phyloP scores from a whole-genome alignment of 2,888 invertebrate species.

The Heliothis peltigera region DNA sequence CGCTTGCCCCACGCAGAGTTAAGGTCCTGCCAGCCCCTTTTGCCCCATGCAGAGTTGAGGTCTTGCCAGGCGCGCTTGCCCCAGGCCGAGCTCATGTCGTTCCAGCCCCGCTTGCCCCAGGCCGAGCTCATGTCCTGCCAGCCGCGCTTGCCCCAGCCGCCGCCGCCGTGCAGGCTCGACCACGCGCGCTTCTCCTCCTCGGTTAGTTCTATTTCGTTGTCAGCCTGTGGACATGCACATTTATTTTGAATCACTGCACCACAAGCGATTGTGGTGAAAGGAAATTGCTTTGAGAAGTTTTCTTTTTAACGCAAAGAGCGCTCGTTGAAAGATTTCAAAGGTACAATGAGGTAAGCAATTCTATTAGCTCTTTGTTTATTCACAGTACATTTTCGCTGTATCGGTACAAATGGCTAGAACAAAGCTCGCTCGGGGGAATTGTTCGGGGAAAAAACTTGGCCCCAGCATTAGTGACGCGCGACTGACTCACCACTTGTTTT shows the following conservation, averaged over 20 bases:
- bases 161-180: constrained; percentile 89
- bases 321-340: constrained; percentile 40
- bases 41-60: constrained; percentile 87
- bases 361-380: constrained; percentile 58
- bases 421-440: constrained; percentile 48
- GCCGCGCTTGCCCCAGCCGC: constrained; percentile 90
- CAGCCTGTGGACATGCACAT: constrained; percentile 71
- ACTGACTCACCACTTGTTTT: constrained; percentile 63
- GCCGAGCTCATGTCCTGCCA: constrained; percentile 90
- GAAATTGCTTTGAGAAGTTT: constrained; percentile 35
- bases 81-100: constrained; percentile 88
- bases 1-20: constrained; percentile 90
- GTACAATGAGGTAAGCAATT: constrained; percentile 53
- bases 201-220: constrained; percentile 84
- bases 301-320: constrained; percentile 24
- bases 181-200: constrained; percentile 91
- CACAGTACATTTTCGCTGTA: constrained; percentile 31
- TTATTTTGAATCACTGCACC: constrained; percentile 12
- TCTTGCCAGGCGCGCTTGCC: constrained; percentile 91
- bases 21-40: constrained; percentile 90
- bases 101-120: constrained; percentile 91
- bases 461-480: constrained; percentile 46
- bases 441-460: constrained; percentile 44
- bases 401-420: constrained; percentile 55
- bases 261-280: constrained; percentile 15